Evolutionary conservation across 1,140 invertebrate genomes (phyloP), one percentile per base, ranked within the genome.

Genomic region (Polypedilum vanderplanki): DNA sequence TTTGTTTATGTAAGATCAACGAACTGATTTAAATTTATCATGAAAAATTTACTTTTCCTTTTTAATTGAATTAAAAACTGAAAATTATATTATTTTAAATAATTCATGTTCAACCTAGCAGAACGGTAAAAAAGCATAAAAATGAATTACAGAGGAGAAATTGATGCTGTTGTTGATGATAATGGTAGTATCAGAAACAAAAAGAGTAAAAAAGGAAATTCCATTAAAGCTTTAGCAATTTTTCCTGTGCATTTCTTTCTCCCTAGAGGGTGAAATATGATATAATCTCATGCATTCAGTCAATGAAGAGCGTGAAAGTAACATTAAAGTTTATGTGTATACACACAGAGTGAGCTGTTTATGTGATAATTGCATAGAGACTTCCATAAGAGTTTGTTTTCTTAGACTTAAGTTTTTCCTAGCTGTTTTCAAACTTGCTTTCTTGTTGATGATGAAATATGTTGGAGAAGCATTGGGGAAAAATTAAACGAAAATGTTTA

Each of bases 401-500:
- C 24, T 33, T 33, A 33, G 24, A 33, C 24, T 33, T 57, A 17
- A 57, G 46, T 2, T 3, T 1, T 17, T 57, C 46, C 2, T 17
- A 3, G 46, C 46, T 15, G n/a, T 3, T n/a, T n/a, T n/a, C n/a
- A n/a, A n/a, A n/a, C n/a, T n/a, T n/a, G n/a, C n/a, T n/a, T n/a
- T n/a, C n/a, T n/a, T 1, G 10, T 2, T 17, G 46, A 15, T 12
- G n/a, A 57, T 3, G 46, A 57, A 17, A 17, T 57, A 7, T 7
- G 46, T 57, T 57, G 10, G n/a, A 17, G 10, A 17, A 57, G 46
- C 46, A 33, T 3, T 57, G 46, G 20, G 17, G 65, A 22, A 18
- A 70, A 70, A 70, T 70, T 70, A 70, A 70, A 70, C 20, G 65
- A 22, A 70, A 70, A 70, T 70, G 65, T 70, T 70, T 70, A 70